Conservation (phyloP, 1,140 invertebrate genomes). For the Pararge aegeria region DNA sequence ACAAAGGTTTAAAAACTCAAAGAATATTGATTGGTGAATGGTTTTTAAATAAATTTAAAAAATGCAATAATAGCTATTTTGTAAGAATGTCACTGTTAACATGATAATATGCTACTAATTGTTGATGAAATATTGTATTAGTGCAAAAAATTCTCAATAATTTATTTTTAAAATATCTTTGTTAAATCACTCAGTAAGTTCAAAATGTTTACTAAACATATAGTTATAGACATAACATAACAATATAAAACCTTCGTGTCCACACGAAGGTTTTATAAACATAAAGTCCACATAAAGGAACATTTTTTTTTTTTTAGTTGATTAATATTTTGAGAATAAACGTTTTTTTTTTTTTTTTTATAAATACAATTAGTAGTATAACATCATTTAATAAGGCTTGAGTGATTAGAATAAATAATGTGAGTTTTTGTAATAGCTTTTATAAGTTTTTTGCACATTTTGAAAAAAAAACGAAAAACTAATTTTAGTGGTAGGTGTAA, state of each 20-base stretch:
- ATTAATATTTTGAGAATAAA: no score
- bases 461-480: neutral
- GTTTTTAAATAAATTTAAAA: neutral
- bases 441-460: neutral
- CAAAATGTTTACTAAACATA: no score
- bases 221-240: no score
- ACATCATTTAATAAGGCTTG: neutral
- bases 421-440: neutral
- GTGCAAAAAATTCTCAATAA: neutral
- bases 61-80: conserved; percentile 4
- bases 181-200: no score
- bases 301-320: no score
- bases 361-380: neutral
- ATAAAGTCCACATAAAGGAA: no score
- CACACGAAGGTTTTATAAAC: no score
- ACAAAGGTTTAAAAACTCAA: neutral
- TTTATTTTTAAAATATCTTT: no score
- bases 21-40: neutral
- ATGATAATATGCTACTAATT: neutral
- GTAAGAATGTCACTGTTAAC: neutral
- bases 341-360: neutral
- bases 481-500: neutral
- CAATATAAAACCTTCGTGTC: no score
- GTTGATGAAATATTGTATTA: neutral
- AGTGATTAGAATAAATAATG: neutral